Base-by-base conservation (phyloP, 35 echinoderm and acorn worm genomes). In the Strongylocentrotus purpuratus region DNA sequence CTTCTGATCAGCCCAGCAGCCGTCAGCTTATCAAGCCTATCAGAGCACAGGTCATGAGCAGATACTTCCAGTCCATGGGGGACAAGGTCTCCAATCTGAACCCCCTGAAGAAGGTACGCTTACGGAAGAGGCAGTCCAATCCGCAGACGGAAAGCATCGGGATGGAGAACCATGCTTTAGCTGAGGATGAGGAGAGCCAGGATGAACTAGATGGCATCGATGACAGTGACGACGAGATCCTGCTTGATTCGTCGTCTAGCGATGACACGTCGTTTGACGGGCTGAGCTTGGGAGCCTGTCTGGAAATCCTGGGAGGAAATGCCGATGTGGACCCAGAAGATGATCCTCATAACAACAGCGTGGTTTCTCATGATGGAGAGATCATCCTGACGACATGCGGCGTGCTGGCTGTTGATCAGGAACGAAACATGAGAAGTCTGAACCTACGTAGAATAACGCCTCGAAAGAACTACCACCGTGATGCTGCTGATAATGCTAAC, bases 211-310 rank as follows among this genome's bases (percentile, higher is more conserved):
- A 96, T 47, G 95, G 95, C 46, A 59, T 55, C 22, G 86, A 95
- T 10, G 94, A 91, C 18, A 61, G 94, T n/a, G 88, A 94, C 17
- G 94, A 94, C 32, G 96, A 99, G 41, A 94, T 95, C 32, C 60
- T 88, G 31, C 85, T 94, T n/a, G 65, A 96, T 48, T 92, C 85
- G 17, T 97, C 95, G 5, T 98, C 97, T 4, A 95, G 94, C 2
- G 95, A 95, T 5, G 96, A 94, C 46, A 98, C 97, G 0, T 97
- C 96, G 25, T 97, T 86, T 47, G 96, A 97, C 31, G 95, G 95
- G 3, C 45, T 98, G 95, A 98, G 97, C 52, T 85, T 98, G n/a
- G 97, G 96, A 46, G 97, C 96, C 86, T 98, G 95, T 88, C 92
- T 98, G 47, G 97, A 98, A 33, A 90, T 98, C 17, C 61, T 96